These are phyloP conservation scores for Icerya purchasi DNA, from an alignment of 2,888 invertebrate genomes.

Conservation along the genomic window DNA sequence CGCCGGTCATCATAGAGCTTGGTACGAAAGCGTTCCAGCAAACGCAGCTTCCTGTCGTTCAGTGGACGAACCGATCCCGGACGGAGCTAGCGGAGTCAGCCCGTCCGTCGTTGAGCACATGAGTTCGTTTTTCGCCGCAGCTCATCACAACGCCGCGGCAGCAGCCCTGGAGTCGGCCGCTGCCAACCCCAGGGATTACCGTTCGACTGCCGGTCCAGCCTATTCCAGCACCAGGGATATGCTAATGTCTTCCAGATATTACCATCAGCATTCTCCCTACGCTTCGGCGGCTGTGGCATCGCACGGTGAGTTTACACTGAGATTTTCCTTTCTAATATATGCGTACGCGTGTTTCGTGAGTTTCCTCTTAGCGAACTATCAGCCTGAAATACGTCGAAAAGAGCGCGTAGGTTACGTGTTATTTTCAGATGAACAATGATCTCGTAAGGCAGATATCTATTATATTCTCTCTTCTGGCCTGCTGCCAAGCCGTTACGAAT, in stretches of 20 bases:
- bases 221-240: constrained; percentile 9
- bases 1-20: constrained; percentile 11
- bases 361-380: too few relatives aligned
- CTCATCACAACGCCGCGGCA: constrained; percentile 9
- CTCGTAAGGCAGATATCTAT: too few relatives aligned
- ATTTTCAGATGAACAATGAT: too few relatives aligned
- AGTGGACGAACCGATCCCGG: constrained; percentile 3
- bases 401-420: too few relatives aligned
- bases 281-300: constrained; percentile 7
- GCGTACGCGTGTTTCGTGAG: too few relatives aligned
- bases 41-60: neutral
- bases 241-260: constrained; percentile 8
- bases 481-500: too few relatives aligned
- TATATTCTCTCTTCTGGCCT: too few relatives aligned
- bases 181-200: constrained; percentile 8
- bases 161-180: constrained; percentile 4
- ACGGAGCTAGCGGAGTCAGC: constrained; percentile 2
- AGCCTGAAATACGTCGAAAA: too few relatives aligned
- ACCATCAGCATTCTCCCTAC: constrained; percentile 12
- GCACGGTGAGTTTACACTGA: constrained; percentile 8
- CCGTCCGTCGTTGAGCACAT: constrained; percentile 11
- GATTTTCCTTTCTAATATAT: too few relatives aligned
- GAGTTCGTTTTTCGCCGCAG: constrained; percentile 10
- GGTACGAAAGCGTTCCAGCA: constrained; percentile 12
- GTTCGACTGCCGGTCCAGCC: constrained; percentile 3